Evolutionary conservation across 2,797 vertebrate genomes (phyloP).

Genomic region (Sardinella longiceps): DNA sequence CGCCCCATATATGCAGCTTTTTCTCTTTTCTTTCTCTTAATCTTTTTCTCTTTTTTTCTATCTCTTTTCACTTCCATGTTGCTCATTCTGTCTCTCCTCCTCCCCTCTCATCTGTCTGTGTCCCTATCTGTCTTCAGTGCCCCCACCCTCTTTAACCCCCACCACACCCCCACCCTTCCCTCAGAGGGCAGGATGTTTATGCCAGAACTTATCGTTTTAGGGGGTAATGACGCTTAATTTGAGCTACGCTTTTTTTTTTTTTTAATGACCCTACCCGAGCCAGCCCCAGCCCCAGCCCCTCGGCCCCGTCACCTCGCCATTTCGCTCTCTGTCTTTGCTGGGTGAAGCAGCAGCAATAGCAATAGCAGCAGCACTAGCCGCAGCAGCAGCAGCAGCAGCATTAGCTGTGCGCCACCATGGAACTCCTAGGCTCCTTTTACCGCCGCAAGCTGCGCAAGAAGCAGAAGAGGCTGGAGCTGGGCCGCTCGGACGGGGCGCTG

Average conservation of each 20-base stretch:
- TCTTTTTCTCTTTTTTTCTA: not conserved
- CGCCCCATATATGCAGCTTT: not conserved
- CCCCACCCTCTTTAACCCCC: not conserved
- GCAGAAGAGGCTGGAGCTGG: conserved; percentile 66
- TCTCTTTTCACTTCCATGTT: not conserved
- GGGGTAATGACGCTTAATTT: conserved; percentile 74
- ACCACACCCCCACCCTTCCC: not conserved
- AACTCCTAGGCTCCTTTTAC: conserved; percentile 71
- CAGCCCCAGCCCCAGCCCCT: conserved; percentile 4
- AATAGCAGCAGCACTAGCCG: not conserved
- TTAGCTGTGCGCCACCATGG: conserved; percentile 50
- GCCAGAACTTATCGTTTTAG: conserved; percentile 62
- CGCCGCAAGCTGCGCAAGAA: conserved; percentile 74
- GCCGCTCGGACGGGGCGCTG: conserved; percentile 66
- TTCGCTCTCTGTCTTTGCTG: conserved; percentile 20
- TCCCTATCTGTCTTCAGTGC: not conserved
- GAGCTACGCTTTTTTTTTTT: conserved; percentile 25
- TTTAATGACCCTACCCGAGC: conserved; percentile 52
- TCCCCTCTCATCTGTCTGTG: not conserved
- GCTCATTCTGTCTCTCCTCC: not conserved
- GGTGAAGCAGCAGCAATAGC: not conserved
- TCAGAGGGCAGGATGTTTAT: conserved; percentile 71
- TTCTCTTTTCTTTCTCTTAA: not conserved
- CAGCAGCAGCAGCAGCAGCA: not conserved
- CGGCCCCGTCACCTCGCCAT: conserved; percentile 28